These are phyloP conservation scores for Tokudaia tokunoshimensis DNA, from an alignment of 2,797 vertebrate species.

Conservation along the genomic window DNA sequence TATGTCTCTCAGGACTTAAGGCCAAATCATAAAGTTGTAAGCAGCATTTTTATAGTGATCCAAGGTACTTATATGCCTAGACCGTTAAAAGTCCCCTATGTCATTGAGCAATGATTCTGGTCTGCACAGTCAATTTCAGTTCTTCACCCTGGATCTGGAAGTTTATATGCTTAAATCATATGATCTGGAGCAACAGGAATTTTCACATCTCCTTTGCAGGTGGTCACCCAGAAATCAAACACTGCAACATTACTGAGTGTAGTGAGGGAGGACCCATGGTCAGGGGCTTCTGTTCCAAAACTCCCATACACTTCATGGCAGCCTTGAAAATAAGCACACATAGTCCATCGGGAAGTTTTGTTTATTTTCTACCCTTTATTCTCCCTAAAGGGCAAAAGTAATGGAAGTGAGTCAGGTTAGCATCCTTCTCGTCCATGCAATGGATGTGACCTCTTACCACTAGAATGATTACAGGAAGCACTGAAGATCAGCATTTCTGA, in stretches of 20 bases:
- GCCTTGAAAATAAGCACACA: constrained; percentile 35
- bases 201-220: neutral
- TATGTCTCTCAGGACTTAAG: neutral
- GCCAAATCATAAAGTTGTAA: neutral
- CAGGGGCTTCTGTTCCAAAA: neutral
- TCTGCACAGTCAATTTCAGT: neutral
- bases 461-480: neutral
- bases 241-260: neutral
- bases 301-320: neutral
- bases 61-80: constrained; percentile 14
- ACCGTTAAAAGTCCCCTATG: neutral
- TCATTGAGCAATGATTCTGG: neutral
- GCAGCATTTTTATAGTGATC: neutral
- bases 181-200: neutral
- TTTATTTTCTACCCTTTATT: neutral
- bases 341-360: neutral
- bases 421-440: neutral
- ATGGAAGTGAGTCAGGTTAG: neutral
- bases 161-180: neutral
- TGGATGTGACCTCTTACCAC: neutral
- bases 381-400: neutral
- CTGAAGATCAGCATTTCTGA: neutral
- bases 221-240: neutral
- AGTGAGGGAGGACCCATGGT: neutral
- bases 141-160: neutral